Evolutionary conservation across 2,797 vertebrate genomes (phyloP).

Genomic region (Neosalanx taihuensis): DNA sequence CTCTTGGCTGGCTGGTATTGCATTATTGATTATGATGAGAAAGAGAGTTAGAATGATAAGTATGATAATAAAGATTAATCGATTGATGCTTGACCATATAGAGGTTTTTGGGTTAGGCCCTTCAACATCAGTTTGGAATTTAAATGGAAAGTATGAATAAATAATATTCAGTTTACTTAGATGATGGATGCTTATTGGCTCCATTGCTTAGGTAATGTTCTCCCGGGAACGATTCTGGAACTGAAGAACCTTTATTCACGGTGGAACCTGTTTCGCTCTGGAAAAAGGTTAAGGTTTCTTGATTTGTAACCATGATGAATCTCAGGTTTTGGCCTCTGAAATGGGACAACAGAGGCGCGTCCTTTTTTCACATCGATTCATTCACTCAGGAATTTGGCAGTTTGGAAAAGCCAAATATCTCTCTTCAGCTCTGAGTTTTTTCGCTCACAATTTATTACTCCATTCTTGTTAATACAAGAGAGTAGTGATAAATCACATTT

Average conservation of each 20-base stretch:
- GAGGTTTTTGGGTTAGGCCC: not conserved
- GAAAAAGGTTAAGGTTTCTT: not conserved
- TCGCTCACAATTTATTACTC: not conserved
- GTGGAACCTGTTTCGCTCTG: not conserved
- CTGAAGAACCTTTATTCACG: not conserved
- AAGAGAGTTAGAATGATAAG: not conserved
- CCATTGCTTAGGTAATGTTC: not conserved
- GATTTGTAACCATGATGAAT: not conserved
- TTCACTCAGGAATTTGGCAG: conserved; percentile 4
- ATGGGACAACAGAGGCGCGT: not conserved
- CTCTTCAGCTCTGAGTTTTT: not conserved
- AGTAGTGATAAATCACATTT: not conserved
- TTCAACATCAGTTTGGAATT: not conserved
- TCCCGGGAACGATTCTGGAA: not conserved
- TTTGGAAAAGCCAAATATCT: not conserved
- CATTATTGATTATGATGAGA: not conserved
- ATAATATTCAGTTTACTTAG: not conserved
- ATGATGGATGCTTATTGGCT: not conserved
- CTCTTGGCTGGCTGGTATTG: not conserved
- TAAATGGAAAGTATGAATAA: not conserved
- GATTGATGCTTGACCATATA: not conserved
- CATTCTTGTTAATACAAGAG: not conserved
- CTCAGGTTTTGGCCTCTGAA: not conserved
- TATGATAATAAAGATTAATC: not conserved
- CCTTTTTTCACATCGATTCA: not conserved